Evolutionary conservation across 2,113 vertebrate species (phyloP).

Genomic region (Sceloporus undulatus): DNA sequence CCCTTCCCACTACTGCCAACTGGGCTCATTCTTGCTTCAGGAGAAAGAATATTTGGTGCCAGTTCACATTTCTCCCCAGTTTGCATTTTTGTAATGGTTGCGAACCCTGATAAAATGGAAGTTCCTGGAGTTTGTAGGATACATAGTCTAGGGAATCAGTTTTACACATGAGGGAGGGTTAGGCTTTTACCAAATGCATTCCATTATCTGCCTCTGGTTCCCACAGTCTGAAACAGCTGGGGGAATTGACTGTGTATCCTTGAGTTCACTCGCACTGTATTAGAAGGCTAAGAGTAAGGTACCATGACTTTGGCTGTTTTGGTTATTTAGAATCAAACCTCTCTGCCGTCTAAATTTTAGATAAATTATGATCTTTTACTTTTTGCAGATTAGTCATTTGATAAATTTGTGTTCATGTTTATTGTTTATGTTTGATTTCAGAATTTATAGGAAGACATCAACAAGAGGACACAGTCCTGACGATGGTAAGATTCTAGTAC

Average conservation of each 20-base stretch:
- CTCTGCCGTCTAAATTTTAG: neutral
- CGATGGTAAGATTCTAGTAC: constrained; percentile 73
- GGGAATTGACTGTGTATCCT: neutral
- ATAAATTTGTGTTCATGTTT: no score
- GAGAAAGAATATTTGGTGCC: neutral
- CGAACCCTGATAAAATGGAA: neutral
- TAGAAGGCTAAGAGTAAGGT: neutral
- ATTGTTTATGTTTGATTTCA: constrained; percentile 68
- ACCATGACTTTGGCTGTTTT: neutral
- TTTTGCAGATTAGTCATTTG: neutral
- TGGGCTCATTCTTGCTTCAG: neutral
- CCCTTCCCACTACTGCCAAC: no score
- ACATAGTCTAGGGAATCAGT: neutral
- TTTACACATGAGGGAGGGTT: neutral
- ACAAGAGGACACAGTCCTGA: constrained; percentile 68
- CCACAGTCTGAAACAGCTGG: neutral
- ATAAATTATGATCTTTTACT: neutral
- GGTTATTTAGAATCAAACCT: neutral
- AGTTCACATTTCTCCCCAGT: neutral
- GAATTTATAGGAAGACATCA: constrained; percentile 72
- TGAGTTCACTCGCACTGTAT: neutral
- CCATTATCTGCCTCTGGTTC: neutral
- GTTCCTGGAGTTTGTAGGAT: neutral
- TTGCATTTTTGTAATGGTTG: neutral
- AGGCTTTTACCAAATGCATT: neutral